These are phyloP conservation scores for Plemyria rubiginata DNA, from an alignment of 2,888 invertebrate genomes.

Conservation along the genomic window DNA sequence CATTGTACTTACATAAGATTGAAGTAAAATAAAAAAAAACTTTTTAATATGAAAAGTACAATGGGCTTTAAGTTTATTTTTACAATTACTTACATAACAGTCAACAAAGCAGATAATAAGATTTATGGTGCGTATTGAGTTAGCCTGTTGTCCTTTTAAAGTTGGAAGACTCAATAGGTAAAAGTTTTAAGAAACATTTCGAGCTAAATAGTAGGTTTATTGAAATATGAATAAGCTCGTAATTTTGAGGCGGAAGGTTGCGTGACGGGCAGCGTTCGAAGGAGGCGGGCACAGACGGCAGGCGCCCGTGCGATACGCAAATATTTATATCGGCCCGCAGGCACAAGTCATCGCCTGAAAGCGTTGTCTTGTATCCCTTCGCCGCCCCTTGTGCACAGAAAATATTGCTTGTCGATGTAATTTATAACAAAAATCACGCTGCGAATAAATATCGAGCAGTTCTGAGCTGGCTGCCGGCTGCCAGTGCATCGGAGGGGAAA, in stretches of 20 bases:
- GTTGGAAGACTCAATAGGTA: slow-evolving; percentile 21
- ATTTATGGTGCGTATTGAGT: background rate
- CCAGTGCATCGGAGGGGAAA: slow-evolving; percentile 44
- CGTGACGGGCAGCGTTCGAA: slow-evolving; percentile 65
- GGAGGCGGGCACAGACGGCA: slow-evolving; percentile 50
- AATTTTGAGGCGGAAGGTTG: slow-evolving; percentile 59
- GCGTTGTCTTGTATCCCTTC: slow-evolving; percentile 74
- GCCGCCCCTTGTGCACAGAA: slow-evolving; percentile 66
- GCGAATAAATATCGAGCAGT: slow-evolving; percentile 53
- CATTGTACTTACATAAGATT: too few species aligned
- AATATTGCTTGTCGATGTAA: slow-evolving; percentile 73
- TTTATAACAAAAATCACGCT: slow-evolving; percentile 65
- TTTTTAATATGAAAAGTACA: too few species aligned
- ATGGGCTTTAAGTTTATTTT: too few species aligned
- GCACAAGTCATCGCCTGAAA: slow-evolving; percentile 77
- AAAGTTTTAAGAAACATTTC: background rate
- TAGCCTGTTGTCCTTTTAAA: background rate
- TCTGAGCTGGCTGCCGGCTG: slow-evolving; percentile 44
- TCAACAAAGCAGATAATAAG: background rate
- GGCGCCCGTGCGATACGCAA: slow-evolving; percentile 69
- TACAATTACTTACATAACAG: too few species aligned
- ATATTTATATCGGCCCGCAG: slow-evolving; percentile 69
- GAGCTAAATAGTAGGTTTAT: slow-evolving; percentile 42
- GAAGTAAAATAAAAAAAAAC: background rate
- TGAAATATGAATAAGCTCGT: slow-evolving; percentile 72